These are phyloP conservation scores for Xylota sylvarum DNA, from an alignment of 2,888 invertebrate species.

Conservation along the genomic window DNA sequence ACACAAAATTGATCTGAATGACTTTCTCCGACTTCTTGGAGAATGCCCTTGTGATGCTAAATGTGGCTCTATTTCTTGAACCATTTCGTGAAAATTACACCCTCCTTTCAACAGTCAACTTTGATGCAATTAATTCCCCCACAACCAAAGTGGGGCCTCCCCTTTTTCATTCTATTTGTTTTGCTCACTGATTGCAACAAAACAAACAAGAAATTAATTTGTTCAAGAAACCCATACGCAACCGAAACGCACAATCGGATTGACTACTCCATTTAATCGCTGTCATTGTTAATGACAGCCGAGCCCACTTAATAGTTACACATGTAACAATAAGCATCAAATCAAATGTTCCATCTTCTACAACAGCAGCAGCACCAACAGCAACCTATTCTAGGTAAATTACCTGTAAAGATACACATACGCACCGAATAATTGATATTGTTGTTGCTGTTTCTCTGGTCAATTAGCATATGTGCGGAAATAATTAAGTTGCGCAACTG, in stretches of 20 bases:
- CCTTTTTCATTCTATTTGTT: neutral
- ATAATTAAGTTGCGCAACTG: constrained; percentile 72
- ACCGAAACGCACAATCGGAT: constrained; percentile 15
- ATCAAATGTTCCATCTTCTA: constrained; percentile 12
- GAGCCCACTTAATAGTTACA: neutral
- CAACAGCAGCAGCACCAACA: too few relatives aligned
- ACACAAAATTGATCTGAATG: too few relatives aligned
- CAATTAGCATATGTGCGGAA: constrained; percentile 61
- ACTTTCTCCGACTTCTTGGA: too few relatives aligned
- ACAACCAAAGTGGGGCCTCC: neutral
- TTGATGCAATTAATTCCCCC: neutral
- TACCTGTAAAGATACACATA: constrained; percentile 51
- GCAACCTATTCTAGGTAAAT: constrained; percentile 27
- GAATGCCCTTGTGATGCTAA: too few relatives aligned
- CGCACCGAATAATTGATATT: constrained; percentile 24
- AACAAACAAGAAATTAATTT: neutral
- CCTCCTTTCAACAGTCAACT: neutral
- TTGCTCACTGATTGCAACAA: neutral
- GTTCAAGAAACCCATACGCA: neutral
- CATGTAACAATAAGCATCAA: constrained; percentile 15
- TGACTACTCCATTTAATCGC: constrained; percentile 26
- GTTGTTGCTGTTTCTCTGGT: constrained; percentile 13
- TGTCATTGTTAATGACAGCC: constrained; percentile 55
- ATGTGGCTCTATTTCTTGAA: too few relatives aligned
- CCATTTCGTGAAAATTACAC: too few relatives aligned